Base-by-base conservation (phyloP, 2,797 vertebrate species). In the Fratercula arctica region DNA sequence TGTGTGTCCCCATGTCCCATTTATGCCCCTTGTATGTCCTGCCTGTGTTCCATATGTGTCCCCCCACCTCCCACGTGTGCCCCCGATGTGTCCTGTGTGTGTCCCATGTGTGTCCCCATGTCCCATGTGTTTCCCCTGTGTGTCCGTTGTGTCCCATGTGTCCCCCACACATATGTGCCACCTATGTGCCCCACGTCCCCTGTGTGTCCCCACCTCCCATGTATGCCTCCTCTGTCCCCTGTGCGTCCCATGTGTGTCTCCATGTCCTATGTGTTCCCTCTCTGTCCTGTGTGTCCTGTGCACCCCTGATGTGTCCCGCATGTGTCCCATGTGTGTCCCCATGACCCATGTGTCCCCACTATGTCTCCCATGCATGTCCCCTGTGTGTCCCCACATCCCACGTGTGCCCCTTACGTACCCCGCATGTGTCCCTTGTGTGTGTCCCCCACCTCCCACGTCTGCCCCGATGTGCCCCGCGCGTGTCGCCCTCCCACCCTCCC, bases 351-450 rank as follows among this genome's bases (percentile, higher is more conserved):
- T 6, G 63, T 56, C 23, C 41, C 50, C 28, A 23, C 53, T 15
- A 14, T 5, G 25, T 19, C 73, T 26, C 73, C 53, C 33, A 9
- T 24, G 3, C 0, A 28, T 48, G 51, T 48, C 63, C 13, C 39
- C 3, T 1, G 10, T 12, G 64, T 50, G 33, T 35, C 70, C 24
- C 28, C 15, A 29, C n/a, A 3, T 5, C n/a, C 60, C 83, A 1
- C 17, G 33, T 7, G 59, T 17, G 15, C 15, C 37, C 54, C 20
- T 35, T 59, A 59, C n/a, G 12, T 37, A 15, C 5, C 35, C 35
- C 15, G 24, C 11, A 13, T 24, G 0, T 9, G 24, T 1, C 25
- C 43, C 15, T 16, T 13, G 28, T 10, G 16, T 17, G 13, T 21
- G 15, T 9, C 15, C 4, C 24, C 17, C 9, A 37, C 33, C 24